phyloP scores from a whole-genome alignment of 2,888 invertebrate species.

The Lumbricus terrestris region DNA sequence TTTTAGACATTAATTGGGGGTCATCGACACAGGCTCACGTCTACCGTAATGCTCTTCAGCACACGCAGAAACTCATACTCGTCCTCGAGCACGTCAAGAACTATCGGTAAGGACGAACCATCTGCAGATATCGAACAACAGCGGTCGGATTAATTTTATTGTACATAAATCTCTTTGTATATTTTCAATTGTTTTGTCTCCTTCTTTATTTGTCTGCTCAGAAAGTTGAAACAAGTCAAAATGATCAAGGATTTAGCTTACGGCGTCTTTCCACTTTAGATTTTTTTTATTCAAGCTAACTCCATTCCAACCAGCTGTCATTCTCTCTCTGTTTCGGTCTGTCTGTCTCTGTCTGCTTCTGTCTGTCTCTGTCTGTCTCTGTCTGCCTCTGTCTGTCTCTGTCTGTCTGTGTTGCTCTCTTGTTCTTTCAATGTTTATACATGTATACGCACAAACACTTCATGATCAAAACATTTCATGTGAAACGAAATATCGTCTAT shows the following conservation, averaged over 20 bases:
- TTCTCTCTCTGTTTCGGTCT: background rate
- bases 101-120: constrained; percentile 65
- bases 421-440: background rate
- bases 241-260: background rate
- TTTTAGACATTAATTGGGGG: constrained; percentile 87
- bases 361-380: background rate
- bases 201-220: background rate
- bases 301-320: background rate
- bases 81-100: constrained; percentile 96
- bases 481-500: background rate
- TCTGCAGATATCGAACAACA: background rate
- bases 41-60: constrained; percentile 84
- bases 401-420: background rate
- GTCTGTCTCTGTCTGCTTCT: background rate
- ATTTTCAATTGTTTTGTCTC: background rate
- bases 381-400: background rate
- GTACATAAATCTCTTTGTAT: background rate
- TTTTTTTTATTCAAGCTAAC: background rate
- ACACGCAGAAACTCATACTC: constrained; percentile 81
- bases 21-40: constrained; percentile 94
- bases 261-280: background rate
- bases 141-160: background rate
- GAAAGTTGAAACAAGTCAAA: background rate
- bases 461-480: no score
- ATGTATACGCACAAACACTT: background rate